phyloP scores from a whole-genome alignment of 2,113 vertebrate genomes.

The Catharus bicknelli region DNA sequence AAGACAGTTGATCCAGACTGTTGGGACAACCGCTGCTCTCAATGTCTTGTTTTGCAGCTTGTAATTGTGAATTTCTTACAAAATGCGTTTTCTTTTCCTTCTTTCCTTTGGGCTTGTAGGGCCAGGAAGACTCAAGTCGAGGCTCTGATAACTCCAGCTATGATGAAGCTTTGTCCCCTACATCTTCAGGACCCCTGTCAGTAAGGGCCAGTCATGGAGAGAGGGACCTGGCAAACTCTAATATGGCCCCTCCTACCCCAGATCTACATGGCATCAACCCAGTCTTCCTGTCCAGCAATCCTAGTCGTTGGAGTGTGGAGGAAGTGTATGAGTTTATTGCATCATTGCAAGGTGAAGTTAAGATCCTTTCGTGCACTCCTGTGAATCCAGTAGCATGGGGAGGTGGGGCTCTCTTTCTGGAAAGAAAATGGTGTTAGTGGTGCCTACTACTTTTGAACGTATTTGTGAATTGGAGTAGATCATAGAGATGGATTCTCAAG shows the following conservation, averaged over 20 bases:
- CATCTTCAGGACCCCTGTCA: conserved; percentile 87
- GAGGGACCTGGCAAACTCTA: conserved; percentile 75
- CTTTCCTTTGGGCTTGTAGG: conserved; percentile 62
- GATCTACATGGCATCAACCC: conserved; percentile 86
- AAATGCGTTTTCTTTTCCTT: neutral
- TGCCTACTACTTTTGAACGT: neutral
- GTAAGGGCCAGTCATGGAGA: conserved; percentile 83
- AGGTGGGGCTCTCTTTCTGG: neutral
- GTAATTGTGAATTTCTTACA: neutral
- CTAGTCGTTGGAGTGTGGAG: conserved; percentile 93
- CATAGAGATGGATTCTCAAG: neutral
- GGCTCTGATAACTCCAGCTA: conserved; percentile 92
- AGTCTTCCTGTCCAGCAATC: conserved; percentile 87
- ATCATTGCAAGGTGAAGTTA: conserved; percentile 88
- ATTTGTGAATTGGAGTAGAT: neutral
- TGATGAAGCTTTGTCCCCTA: conserved; percentile 88
- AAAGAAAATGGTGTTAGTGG: neutral
- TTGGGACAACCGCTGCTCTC: neutral
- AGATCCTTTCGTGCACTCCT: neutral
- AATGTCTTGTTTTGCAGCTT: neutral
- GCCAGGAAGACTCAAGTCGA: conserved; percentile 92
- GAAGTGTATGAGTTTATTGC: conserved; percentile 96
- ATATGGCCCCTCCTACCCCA: conserved; percentile 77
- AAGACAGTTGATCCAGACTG: neutral
- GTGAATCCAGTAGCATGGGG: neutral